Evolutionary conservation across 2,797 vertebrate species (phyloP), one percentile per base, ranked within the genome.

Genomic region (Sebastes hubbsi): DNA sequence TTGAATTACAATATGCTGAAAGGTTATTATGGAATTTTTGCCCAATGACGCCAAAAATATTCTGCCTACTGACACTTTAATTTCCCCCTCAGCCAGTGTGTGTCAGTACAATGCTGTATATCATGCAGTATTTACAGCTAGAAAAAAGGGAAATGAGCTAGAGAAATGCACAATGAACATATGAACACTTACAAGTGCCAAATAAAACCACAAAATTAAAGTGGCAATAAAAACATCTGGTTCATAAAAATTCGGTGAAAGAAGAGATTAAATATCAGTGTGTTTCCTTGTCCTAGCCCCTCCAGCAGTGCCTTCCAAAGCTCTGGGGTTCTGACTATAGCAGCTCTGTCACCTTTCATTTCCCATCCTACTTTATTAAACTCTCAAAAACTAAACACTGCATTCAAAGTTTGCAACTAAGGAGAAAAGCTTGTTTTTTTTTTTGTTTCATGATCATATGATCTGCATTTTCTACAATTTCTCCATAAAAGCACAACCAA

Each of bases 141-240:
- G 12, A 62, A 32, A 52, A 36, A 56, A 46, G 30, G 20, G 2
- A 68, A 69, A 60, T 65, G 7, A 58, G 55, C 5, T 10, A 60
- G 10, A 77, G 60, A 18, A 46, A 16, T 25, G 49, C 49, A 52
- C 49, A 38, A 56, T 34, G 59, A 36, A 36, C n/a, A 56, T 16
- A 54, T n/a, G 20, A 54, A 54, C 49, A 54, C 8, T 52, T 42
- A 42, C 29, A 6, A 60, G 16, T 7, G 8, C 20, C 20, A 62
- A 62, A 65, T 62, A 58, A 75, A 62, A 49, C 18, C 20, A 61
- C 18, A 6, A 70, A 60, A 70, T 69, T 59, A 62, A 60, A 69
- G 29, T 54, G 24, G 16, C 3, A 52, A 71, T 65, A 67, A 70
- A 77, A 83, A 76, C n/a, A 75, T 36, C 20, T 75, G 63, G 2